Conservation (phyloP, 2,888 invertebrate genomes). For the Sarcophaga subvicina region DNA sequence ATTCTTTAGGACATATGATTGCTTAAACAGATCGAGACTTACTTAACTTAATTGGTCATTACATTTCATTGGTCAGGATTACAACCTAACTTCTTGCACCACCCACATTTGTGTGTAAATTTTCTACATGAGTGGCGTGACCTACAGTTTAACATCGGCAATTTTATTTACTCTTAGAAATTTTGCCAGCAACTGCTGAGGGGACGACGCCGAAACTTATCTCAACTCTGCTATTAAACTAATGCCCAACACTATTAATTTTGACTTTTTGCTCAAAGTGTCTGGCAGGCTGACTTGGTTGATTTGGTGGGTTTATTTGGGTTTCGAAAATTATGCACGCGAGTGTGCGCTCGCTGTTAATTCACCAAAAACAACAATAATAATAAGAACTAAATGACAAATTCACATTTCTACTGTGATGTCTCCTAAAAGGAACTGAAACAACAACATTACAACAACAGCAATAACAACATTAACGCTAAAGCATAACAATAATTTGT, state of each 20-base stretch:
- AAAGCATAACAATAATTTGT: constrained; percentile 66
- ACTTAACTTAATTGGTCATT: no score
- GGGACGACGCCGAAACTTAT: not conserved
- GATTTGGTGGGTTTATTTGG: constrained; percentile 66
- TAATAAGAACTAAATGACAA: constrained; percentile 28
- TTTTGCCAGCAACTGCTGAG: no score
- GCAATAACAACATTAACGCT: constrained; percentile 18
- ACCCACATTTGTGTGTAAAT: no score
- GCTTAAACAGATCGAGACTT: no score
- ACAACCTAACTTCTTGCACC: no score
- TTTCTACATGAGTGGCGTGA: no score
- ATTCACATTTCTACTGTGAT: not conserved
- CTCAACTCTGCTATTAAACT: not conserved
- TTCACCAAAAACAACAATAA: constrained; percentile 52
- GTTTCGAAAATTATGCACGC: constrained; percentile 58
- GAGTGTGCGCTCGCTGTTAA: constrained; percentile 62
- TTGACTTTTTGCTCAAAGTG: constrained; percentile 53
- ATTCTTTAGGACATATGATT: no score
- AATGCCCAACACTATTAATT: constrained; percentile 11
- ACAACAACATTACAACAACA: constrained; percentile 42
- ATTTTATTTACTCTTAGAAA: no score
- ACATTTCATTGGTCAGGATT: no score
- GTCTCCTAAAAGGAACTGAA: constrained; percentile 32
- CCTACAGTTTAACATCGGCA: no score
- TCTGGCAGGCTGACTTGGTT: constrained; percentile 48